Percentiles rank a stretch among this genome's conserved stretches.
These are phyloP conservation scores for Catostylus mosaicus DNA, from an alignment of 30 jellyfish, hydroid and myxozoan genomes.

Conservation along the genomic window DNA sequence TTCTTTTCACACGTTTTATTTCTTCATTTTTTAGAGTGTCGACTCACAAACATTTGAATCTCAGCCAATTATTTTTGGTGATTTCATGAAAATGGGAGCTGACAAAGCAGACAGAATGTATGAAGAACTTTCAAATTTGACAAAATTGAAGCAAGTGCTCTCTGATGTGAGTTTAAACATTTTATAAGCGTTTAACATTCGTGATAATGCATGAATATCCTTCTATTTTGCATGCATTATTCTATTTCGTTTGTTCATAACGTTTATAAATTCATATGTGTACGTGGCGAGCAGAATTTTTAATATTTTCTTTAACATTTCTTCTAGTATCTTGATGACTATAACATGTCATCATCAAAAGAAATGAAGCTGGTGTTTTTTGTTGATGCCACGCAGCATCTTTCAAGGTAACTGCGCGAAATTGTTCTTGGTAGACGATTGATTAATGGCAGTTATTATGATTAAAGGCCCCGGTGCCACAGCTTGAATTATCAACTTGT, in stretches of 20 bases:
- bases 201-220: too few species aligned
- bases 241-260: too few species aligned
- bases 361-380: constrained; percentile 94
- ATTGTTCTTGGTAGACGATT: too few species aligned
- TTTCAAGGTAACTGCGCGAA: constrained; percentile 69
- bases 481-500: too few species aligned
- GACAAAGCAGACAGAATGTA: constrained; percentile 81
- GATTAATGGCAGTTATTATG: too few species aligned
- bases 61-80: constrained; percentile 89
- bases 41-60: constrained; percentile 72
- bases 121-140: constrained; percentile 80
- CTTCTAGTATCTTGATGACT: constrained; percentile 88
- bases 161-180: constrained; percentile 71
- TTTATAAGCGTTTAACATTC: too few species aligned
- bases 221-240: too few species aligned
- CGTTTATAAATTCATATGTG: too few species aligned
- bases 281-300: neutral
- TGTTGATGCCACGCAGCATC: constrained; percentile 93
- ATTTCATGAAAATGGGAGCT: constrained; percentile 89
- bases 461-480: too few species aligned
- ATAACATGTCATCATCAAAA: constrained; percentile 94
- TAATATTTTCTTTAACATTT: neutral
- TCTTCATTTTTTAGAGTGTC: constrained; percentile 57
- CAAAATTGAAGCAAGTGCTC: constrained; percentile 75
- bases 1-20: neutral